These are phyloP conservation scores for Gracilinanus agilis DNA, from an alignment of 2,113 vertebrate species.

Conservation along the genomic window DNA sequence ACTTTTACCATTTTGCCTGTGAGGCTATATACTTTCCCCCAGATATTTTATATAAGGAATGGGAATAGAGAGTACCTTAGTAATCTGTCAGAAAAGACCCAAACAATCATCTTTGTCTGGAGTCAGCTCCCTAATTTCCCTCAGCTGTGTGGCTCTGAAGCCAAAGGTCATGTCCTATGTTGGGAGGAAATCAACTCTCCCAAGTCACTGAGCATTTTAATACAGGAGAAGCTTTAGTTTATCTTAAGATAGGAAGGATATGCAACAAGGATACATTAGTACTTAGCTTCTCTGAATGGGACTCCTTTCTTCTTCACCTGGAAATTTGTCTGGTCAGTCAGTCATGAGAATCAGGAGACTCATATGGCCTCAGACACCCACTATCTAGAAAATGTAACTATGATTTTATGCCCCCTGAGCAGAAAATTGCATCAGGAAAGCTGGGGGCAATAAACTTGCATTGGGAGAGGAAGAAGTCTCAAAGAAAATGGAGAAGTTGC, in stretches of 20 bases:
- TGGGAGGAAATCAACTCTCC: neutral
- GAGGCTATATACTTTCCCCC: neutral
- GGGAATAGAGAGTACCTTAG: neutral
- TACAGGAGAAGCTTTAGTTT: neutral
- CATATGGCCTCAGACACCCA: neutral
- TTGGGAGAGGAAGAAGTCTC: neutral
- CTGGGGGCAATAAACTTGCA: neutral
- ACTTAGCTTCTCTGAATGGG: neutral
- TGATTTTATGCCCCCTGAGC: neutral
- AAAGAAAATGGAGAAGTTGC: neutral
- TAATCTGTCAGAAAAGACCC: neutral
- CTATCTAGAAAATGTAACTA: neutral
- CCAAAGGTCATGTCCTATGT: neutral
- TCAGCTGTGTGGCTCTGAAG: neutral
- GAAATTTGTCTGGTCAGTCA: neutral
- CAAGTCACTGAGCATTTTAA: neutral
- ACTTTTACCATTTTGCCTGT: neutral
- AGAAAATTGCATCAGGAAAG: neutral
- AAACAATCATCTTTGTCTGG: neutral
- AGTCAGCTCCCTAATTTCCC: neutral
- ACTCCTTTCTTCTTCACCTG: neutral
- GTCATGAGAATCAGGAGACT: neutral
- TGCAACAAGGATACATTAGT: neutral
- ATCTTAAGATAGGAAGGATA: neutral
- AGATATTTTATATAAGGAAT: neutral